Evolutionary conservation across 2,113 vertebrate genomes (phyloP).

Genomic region (Festucalex cinctus): DNA sequence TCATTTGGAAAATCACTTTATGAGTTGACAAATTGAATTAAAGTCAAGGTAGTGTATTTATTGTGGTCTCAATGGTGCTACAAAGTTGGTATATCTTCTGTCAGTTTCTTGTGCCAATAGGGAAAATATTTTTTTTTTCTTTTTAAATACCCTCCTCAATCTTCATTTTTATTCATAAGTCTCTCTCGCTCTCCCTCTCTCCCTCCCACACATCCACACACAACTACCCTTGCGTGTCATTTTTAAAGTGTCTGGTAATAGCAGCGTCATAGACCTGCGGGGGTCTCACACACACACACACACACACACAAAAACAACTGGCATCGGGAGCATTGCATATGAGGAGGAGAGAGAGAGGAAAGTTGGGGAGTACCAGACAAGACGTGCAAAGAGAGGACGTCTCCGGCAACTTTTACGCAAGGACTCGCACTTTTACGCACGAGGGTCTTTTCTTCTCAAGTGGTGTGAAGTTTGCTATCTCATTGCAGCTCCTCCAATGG

Average conservation of each 20-base stretch:
- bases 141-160: slow-evolving; percentile 29
- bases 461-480: background rate
- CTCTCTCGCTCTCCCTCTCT: slow-evolving; percentile 6
- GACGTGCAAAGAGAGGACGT: slow-evolving; percentile 18
- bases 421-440: slow-evolving; percentile 12
- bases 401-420: slow-evolving; percentile 57
- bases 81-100: background rate
- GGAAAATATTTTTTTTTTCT: background rate
- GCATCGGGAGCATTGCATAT: slow-evolving; percentile 53
- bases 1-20: too few species aligned
- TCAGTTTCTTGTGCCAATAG: too few species aligned
- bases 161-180: slow-evolving; percentile 35
- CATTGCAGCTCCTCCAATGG: slow-evolving; percentile 29
- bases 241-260: slow-evolving; percentile 75
- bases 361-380: background rate
- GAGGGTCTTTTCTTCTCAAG: background rate
- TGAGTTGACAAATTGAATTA: too few species aligned
- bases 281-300: slow-evolving; percentile 75
- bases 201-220: slow-evolving; percentile 6
- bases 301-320: slow-evolving; percentile 66
- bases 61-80: too few species aligned
- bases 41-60: too few species aligned
- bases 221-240: slow-evolving; percentile 60
- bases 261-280: slow-evolving; percentile 74
- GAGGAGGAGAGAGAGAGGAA: slow-evolving; percentile 29